Base-by-base conservation (phyloP, 92 coral and sea anemone species). In the Zoanthus sociatus region DNA sequence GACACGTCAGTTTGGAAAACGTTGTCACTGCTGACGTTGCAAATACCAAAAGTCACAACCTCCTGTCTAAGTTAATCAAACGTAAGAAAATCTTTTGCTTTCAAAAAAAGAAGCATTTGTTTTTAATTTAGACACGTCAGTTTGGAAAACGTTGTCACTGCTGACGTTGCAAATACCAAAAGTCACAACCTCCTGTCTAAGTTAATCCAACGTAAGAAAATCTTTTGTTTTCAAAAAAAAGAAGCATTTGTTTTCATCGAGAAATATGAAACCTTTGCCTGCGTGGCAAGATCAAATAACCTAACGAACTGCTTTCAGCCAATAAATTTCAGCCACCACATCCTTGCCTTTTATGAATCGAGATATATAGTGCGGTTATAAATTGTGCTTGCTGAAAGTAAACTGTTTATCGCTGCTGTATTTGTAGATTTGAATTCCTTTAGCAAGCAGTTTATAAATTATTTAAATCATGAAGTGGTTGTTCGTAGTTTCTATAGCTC, bases 261-360 rank as follows among this genome's bases (percentile, higher is more conserved):
- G 85, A 81, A 81, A 81, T 42, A 20, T 81, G 85, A 81, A 11
- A 71, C 85, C 44, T 45, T 46, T 81, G 85, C 85, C 85, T 66
- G 85, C 85, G 75, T 81, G 85, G 85, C 85, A 81, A 81, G 75
- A 81, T 64, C 85, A 81, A 45, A 81, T 81, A 42, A 46, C 53
- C 1, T 20, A 12, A 64, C 4, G 7, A 37, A 37, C 45, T 14
- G 7, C 0, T 50, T 11, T 50, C 9, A 66, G 74, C 85, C 85
- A 81, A 81, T 81, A 81, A 64, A 47, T 17, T n/a, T 6, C 2
- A 9, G 17, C 75, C 85, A 81, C 45, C 69, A 21, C 69, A 63
- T 17, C 20, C 69, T 4, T 20, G 10, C 8, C 9, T 37, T 66
- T 50, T 45, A 14, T 55, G 45, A 4, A 6, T 26, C 26, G 26